Evolutionary conservation across 2,113 vertebrate genomes (phyloP).

Genomic region (Grus americana): DNA sequence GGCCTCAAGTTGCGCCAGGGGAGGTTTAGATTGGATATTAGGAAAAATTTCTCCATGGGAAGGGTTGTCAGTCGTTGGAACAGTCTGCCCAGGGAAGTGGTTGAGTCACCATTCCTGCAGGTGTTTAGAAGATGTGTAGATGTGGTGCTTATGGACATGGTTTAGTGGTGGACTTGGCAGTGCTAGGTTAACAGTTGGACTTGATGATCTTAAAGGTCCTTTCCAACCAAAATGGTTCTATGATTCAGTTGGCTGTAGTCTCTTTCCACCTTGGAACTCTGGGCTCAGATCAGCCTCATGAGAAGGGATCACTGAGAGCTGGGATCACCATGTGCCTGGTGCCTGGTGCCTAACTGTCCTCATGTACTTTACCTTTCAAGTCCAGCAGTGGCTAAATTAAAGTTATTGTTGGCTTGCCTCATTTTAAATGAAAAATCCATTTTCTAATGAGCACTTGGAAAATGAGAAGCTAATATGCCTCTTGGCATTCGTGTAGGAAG

Average conservation of each 20-base stretch:
- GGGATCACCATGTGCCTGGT: not conserved
- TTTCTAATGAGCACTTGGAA: not conserved
- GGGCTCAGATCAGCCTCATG: not conserved
- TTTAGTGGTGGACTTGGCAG: too few species aligned
- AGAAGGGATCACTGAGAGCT: not conserved
- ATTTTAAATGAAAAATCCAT: not conserved
- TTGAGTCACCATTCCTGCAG: too few species aligned
- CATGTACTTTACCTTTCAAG: not conserved
- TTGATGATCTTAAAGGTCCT: too few species aligned
- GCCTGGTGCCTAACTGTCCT: not conserved
- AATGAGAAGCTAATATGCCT: not conserved
- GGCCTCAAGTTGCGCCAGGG: too few species aligned
- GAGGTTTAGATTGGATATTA: too few species aligned
- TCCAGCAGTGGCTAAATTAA: not conserved
- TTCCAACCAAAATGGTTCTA: too few species aligned
- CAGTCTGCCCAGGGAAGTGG: too few species aligned
- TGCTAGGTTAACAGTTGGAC: too few species aligned
- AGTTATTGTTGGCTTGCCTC: not conserved
- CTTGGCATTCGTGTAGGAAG: not conserved
- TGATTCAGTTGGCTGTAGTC: not conserved
- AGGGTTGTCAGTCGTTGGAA: too few species aligned
- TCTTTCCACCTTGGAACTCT: not conserved
- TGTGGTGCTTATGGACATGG: too few species aligned
- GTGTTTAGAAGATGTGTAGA: too few species aligned
- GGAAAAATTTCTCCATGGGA: too few species aligned